Base-by-base conservation (phyloP, 2,888 invertebrate species). In the Idaea straminata region DNA sequence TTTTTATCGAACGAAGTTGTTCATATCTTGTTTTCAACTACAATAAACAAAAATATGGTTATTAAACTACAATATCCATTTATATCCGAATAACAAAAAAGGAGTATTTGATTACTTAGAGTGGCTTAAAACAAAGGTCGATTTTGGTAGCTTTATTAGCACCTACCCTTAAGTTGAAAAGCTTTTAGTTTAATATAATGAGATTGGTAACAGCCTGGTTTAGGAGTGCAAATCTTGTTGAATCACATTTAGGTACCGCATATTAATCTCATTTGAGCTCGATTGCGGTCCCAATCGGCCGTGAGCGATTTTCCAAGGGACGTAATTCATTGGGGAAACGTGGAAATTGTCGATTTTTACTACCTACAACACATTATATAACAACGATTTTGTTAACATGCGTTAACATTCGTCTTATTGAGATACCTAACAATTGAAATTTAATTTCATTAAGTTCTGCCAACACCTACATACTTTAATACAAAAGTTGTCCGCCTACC, bases 221-320 rank as follows among this genome's bases (percentile, higher is more conserved):
- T 69, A 72, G 74, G 72, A 74, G 74, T 69, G 67, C 75, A 71
- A 79, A 77, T 72, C 72, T 67, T 71, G 70, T 69, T 60, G 66
- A 69, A 67, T 68, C 69, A 75, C 76, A 76, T 78, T 79, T 77
- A 66, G 69, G 73, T 70, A 70, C 69, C 77, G 74, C 81, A 82
- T 83, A 84, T 83, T 85, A 86, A 85, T 84, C 82, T 78, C 74
- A 78, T 85, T 85, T 83, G 78, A 80, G 78, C 79, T 70, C 80
- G 79, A 82, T 83, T 82, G 80, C 79, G 74, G 77, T 72, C 79
- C 76, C 70, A 79, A 80, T 80, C 77, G 77, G 67, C 71, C 72
- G 77, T 78, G 74, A 83, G 74, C 77, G 75, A 79, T 82, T 82
- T 77, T 67, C 71, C 71, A 69, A 71, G 78, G 73, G 73, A 71